phyloP scores from a whole-genome alignment of 2,113 vertebrate genomes.

The Rhinolophus sinicus region DNA sequence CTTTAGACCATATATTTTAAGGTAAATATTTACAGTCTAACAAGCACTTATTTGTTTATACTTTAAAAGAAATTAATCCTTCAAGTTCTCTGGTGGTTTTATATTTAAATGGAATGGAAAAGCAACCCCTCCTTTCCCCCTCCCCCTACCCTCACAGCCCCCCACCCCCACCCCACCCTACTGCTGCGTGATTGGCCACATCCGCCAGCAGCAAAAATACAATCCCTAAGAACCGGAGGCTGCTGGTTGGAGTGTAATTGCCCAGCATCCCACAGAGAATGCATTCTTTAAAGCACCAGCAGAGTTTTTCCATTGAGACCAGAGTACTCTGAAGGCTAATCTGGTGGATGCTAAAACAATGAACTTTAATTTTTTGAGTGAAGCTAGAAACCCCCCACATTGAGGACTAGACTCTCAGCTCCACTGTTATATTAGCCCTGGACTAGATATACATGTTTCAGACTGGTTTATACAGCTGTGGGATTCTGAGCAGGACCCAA shows the following conservation, averaged over 20 bases:
- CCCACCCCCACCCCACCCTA: background rate
- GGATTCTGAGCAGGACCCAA: background rate
- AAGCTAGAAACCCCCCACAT: conserved; percentile 58
- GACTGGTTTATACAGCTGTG: background rate
- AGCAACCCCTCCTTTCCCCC: background rate
- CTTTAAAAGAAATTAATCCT: conserved; percentile 57
- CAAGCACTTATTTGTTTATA: conserved; percentile 39
- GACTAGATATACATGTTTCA: conserved; percentile 17
- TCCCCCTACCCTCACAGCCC: background rate
- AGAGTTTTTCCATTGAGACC: conserved; percentile 62
- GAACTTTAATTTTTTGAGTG: conserved; percentile 16
- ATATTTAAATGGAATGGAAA: conserved; percentile 57
- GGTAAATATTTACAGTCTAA: background rate
- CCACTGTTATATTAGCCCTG: conserved; percentile 28
- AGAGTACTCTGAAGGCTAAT: conserved; percentile 57
- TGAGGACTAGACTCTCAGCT: conserved; percentile 44
- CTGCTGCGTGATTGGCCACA: conserved; percentile 12
- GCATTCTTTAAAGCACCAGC: conserved; percentile 66
- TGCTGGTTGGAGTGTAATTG: conserved; percentile 76
- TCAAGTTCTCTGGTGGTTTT: conserved; percentile 59
- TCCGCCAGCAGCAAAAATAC: conserved; percentile 5
- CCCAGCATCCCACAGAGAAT: conserved; percentile 66
- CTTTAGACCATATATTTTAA: conserved; percentile 6
- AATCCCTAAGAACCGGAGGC: conserved; percentile 69
- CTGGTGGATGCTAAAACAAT: conserved; percentile 69